Evolutionary conservation across 2,888 invertebrate species (phyloP).

Genomic region (Campoplex capitator): DNA sequence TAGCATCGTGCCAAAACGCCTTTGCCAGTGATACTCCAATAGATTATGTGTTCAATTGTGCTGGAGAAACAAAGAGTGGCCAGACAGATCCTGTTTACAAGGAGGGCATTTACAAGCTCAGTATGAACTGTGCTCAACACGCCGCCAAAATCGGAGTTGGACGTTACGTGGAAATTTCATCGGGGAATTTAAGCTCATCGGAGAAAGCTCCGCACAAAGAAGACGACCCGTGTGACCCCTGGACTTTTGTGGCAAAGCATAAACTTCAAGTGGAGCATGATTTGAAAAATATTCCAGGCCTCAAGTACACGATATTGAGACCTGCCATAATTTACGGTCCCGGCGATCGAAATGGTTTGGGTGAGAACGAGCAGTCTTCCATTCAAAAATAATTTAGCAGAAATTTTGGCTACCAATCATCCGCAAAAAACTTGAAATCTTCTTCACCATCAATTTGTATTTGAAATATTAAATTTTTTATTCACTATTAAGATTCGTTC

Average conservation of each 20-base stretch:
- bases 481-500: neutral
- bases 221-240: slow-evolving; percentile 91
- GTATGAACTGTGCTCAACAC: slow-evolving; percentile 92
- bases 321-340: slow-evolving; percentile 95
- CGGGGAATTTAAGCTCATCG: slow-evolving; percentile 92
- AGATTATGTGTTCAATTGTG: slow-evolving; percentile 95
- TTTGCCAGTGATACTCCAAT: slow-evolving; percentile 89
- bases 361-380: slow-evolving; percentile 85
- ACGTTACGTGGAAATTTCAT: slow-evolving; percentile 93
- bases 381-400: neutral
- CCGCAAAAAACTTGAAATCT: neutral
- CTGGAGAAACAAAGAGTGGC: slow-evolving; percentile 95
- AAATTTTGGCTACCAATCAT: too few relatives aligned
- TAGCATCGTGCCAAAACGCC: slow-evolving; percentile 93
- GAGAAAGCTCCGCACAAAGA: slow-evolving; percentile 93
- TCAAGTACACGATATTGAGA: slow-evolving; percentile 92
- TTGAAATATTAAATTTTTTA: neutral
- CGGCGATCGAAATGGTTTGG: slow-evolving; percentile 93
- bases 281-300: slow-evolving; percentile 88
- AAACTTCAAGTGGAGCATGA: slow-evolving; percentile 94
- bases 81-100: slow-evolving; percentile 96
- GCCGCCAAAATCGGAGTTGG: slow-evolving; percentile 89
- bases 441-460: neutral
- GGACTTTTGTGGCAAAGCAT: slow-evolving; percentile 94
- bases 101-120: slow-evolving; percentile 94